These are phyloP conservation scores for Huso huso DNA, from an alignment of 2,797 vertebrate genomes.

Conservation along the genomic window DNA sequence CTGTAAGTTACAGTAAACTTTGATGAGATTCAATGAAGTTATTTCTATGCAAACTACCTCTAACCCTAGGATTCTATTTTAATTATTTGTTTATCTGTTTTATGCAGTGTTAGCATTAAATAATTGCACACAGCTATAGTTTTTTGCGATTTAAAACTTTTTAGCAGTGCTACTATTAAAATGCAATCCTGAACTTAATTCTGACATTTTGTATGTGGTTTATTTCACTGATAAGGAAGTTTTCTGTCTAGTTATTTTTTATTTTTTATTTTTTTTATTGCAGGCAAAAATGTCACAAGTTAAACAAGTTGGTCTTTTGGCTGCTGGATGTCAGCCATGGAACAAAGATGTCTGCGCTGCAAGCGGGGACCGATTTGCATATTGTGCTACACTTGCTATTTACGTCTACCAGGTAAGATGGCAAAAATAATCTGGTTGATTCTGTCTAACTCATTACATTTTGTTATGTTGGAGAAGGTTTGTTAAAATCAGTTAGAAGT, in stretches of 20 bases:
- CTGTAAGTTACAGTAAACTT: too few relatives aligned
- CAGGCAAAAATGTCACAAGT: slow-evolving; percentile 87
- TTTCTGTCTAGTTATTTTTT: background rate
- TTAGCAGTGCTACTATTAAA: too few relatives aligned
- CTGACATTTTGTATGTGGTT: background rate
- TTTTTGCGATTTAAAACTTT: background rate
- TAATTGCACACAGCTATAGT: background rate
- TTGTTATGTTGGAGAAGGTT: background rate
- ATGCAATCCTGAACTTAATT: too few relatives aligned
- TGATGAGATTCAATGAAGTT: too few relatives aligned
- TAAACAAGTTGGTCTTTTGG: slow-evolving; percentile 87
- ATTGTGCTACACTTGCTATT: slow-evolving; percentile 91
- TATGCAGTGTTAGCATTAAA: too few relatives aligned
- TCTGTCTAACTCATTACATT: background rate
- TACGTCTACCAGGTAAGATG: slow-evolving; percentile 86
- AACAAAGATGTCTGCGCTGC: slow-evolving; percentile 94
- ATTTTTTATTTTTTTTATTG: slow-evolving; percentile 22
- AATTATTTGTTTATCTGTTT: too few relatives aligned
- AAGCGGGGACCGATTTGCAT: slow-evolving; percentile 86
- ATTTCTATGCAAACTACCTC: too few relatives aligned
- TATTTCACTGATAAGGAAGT: background rate
- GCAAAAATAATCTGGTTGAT: slow-evolving; percentile 13
- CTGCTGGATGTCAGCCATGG: slow-evolving; percentile 95
- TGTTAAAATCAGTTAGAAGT: background rate
- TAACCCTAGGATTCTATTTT: too few relatives aligned